A percentile compares a stretch with the other conserved stretches of the same genome.
Conservation (phyloP, 2,888 invertebrate species). For the Xestia c-nigrum region DNA sequence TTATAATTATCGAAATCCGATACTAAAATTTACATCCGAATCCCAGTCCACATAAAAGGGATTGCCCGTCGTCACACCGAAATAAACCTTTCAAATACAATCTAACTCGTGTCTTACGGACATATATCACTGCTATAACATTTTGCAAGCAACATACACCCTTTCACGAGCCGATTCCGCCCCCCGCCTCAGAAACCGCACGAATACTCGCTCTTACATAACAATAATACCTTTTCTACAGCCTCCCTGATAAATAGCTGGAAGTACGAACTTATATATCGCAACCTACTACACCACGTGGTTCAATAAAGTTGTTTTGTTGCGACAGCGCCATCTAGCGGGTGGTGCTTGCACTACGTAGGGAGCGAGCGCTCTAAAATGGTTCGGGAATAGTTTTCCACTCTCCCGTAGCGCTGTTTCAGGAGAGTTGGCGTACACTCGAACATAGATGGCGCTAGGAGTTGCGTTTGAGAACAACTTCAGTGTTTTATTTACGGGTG, state of each 20-base stretch:
- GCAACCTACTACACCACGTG: slow-evolving; percentile 80
- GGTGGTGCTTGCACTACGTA: slow-evolving; percentile 77
- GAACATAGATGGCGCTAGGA: slow-evolving; percentile 79
- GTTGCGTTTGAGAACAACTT: slow-evolving; percentile 55
- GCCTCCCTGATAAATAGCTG: slow-evolving; percentile 72
- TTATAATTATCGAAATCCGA: slow-evolving; percentile 44
- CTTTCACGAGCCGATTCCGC: slow-evolving; percentile 82
- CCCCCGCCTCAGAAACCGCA: slow-evolving; percentile 85
- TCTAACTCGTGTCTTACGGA: slow-evolving; percentile 80
- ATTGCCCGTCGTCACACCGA: slow-evolving; percentile 70
- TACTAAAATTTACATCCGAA: slow-evolving; percentile 42
- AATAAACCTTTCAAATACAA: slow-evolving; percentile 83
- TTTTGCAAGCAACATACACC: slow-evolving; percentile 83
- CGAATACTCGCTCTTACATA: slow-evolving; percentile 88
- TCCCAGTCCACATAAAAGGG: slow-evolving; percentile 54
- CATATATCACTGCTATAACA: slow-evolving; percentile 85
- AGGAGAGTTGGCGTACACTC: slow-evolving; percentile 5
- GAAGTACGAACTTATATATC: slow-evolving; percentile 63
- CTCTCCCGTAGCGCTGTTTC: slow-evolving; percentile 49
- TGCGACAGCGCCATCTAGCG: slow-evolving; percentile 82
- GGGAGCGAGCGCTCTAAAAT: slow-evolving; percentile 37
- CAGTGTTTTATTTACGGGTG: slow-evolving; percentile 17
- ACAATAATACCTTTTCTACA: slow-evolving; percentile 85
- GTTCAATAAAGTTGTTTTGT: slow-evolving; percentile 84
- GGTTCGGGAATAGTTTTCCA: slow-evolving; percentile 57